A percentile compares a stretch with the other conserved stretches of the same genome.
phyloP scores from a whole-genome alignment of 2,113 vertebrate species.

The Upupa epops region DNA sequence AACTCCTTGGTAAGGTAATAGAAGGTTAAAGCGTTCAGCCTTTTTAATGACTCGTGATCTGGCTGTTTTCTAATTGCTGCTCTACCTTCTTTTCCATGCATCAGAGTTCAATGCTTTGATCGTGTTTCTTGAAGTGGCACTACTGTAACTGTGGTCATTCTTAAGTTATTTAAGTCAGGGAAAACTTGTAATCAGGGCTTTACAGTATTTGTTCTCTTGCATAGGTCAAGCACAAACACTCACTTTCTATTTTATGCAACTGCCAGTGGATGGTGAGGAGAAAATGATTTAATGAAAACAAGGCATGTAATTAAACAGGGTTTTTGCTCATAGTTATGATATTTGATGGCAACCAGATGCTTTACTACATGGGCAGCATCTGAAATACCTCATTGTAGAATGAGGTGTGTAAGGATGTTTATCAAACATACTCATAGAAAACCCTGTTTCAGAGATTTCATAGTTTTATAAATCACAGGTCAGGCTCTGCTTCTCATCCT shows the following conservation, averaged over 20 bases:
- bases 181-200: not conserved
- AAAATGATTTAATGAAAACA: not conserved
- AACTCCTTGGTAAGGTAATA: not conserved
- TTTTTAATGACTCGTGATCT: not conserved
- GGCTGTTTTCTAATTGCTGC: not conserved
- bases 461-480: not conserved
- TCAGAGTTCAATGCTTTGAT: not conserved
- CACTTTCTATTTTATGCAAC: not conserved
- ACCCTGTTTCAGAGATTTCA: not conserved
- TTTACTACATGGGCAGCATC: not conserved
- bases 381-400: not conserved
- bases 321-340: not conserved
- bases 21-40: not conserved
- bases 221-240: not conserved
- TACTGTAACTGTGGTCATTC: not conserved
- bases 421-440: not conserved
- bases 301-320: accelerated
- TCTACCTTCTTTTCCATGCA: not conserved
- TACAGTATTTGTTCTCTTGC: not conserved
- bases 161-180: not conserved
- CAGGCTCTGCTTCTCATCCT: not conserved
- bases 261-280: not conserved
- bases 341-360: not conserved
- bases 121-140: not conserved
- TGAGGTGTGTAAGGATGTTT: not conserved